Percentiles rank a stretch among this genome's conserved stretches.
These are phyloP conservation scores for Myiozetetes cayanensis DNA, from an alignment of 2,113 vertebrate species.

Conservation along the genomic window DNA sequence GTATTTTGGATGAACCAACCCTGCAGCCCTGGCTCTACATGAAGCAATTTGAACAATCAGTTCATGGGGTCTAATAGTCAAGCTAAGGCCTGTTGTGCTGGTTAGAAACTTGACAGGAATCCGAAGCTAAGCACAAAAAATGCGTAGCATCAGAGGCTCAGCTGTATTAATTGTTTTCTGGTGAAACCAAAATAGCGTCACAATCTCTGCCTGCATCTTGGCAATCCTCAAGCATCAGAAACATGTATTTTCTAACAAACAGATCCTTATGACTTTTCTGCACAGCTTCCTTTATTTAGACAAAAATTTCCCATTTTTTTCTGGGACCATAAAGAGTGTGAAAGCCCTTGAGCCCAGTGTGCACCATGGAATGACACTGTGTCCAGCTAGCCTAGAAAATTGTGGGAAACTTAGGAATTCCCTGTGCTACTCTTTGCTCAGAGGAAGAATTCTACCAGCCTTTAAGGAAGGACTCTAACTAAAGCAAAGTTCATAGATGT, in stretches of 20 bases:
- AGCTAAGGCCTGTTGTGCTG: not conserved
- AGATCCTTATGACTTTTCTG: not conserved
- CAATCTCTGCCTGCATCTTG: not conserved
- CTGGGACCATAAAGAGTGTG: not conserved
- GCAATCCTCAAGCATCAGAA: not conserved
- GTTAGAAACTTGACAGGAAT: constrained; percentile 17
- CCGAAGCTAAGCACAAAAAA: not conserved
- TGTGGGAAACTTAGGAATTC: not conserved
- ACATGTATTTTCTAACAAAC: not conserved
- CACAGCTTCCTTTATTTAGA: not conserved
- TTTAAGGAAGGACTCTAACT: not conserved
- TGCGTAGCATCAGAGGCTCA: not conserved
- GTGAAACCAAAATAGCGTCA: constrained; percentile 17
- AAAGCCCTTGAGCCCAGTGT: not conserved
- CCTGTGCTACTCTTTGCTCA: not conserved
- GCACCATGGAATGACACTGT: rapidly evolving
- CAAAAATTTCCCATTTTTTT: not conserved
- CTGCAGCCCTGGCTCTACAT: constrained; percentile 13
- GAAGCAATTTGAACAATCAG: constrained; percentile 11
- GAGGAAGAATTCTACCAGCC: not conserved
- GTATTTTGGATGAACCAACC: not conserved
- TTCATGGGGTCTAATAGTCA: not conserved
- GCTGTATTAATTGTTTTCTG: constrained; percentile 29
- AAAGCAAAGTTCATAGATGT: not conserved
- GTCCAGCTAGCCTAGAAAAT: not conserved